phyloP scores from a whole-genome alignment of 2,888 invertebrate species.

The Cremastobaeus sp. region DNA sequence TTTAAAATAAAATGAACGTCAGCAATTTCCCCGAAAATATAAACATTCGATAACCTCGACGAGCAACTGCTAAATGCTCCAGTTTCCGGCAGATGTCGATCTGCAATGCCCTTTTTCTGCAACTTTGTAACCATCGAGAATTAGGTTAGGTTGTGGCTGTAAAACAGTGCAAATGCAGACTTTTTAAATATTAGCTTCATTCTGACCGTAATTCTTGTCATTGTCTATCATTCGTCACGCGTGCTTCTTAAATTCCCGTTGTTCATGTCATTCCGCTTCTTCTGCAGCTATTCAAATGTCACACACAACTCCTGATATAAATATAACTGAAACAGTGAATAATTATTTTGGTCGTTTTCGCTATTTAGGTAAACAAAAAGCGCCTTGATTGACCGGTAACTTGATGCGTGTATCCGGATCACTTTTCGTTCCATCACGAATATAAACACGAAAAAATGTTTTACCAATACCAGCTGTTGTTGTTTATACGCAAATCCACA shows the following conservation, averaged over 20 bases:
- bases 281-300: constrained; percentile 5
- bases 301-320: constrained; percentile 19
- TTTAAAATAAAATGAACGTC: too few species aligned
- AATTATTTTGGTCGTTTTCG: neutral
- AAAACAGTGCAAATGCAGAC: too few species aligned
- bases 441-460: too few species aligned
- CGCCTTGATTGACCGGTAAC: neutral
- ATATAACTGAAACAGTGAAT: constrained; percentile 9
- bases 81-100: too few species aligned
- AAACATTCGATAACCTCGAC: too few species aligned
- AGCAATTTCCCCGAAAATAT: too few species aligned
- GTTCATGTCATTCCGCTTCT: constrained; percentile 11
- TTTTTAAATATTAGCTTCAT: neutral
- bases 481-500: neutral
- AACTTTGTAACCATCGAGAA: too few species aligned
- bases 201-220: neutral
- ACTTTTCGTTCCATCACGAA: too few species aligned
- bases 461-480: too few species aligned
- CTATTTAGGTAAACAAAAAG: neutral
- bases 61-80: too few species aligned
- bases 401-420: neutral
- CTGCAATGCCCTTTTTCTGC: too few species aligned
- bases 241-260: constrained; percentile 10
- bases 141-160: too few species aligned
- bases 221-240: constrained; percentile 2